phyloP scores from a whole-genome alignment of 2,113 vertebrate genomes.

The Lipotes vexillifer region DNA sequence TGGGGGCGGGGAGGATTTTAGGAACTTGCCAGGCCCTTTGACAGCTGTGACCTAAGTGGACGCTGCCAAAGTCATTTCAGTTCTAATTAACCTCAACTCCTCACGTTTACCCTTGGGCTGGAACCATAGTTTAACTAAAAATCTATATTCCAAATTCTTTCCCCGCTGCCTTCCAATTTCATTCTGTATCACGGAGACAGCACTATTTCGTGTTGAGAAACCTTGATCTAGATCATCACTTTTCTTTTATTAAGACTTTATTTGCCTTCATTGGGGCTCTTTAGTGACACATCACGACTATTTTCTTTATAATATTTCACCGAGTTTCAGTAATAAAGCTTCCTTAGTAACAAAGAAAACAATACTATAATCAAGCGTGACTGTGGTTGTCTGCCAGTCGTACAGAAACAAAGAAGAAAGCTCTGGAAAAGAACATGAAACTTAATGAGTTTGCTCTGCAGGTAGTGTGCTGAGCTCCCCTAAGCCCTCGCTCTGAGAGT shows the following conservation, averaged over 20 bases:
- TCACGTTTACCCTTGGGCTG: neutral
- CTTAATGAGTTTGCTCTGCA: neutral
- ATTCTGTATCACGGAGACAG: neutral
- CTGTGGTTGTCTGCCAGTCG: constrained; percentile 26
- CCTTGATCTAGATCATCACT: neutral
- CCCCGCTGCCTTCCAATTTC: neutral
- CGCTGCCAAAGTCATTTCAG: neutral
- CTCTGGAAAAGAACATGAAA: neutral
- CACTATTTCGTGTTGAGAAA: neutral
- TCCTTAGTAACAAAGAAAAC: constrained; percentile 30
- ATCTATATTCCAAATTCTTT: neutral
- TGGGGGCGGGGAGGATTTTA: neutral
- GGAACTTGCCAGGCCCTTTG: neutral
- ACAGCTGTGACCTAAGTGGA: neutral
- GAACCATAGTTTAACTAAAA: neutral
- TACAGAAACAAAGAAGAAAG: neutral
- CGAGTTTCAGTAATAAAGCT: neutral
- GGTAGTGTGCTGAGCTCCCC: neutral
- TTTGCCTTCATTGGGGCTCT: neutral
- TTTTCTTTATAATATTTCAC: constrained; percentile 4
- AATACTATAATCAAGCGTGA: neutral
- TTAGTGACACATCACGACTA: neutral
- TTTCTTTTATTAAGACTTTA: neutral
- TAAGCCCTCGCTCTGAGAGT: neutral
- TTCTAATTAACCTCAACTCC: neutral